Evolutionary conservation across 2,888 invertebrate genomes (phyloP), one percentile per base, ranked within the genome.

Genomic region (Andricus curvator): DNA sequence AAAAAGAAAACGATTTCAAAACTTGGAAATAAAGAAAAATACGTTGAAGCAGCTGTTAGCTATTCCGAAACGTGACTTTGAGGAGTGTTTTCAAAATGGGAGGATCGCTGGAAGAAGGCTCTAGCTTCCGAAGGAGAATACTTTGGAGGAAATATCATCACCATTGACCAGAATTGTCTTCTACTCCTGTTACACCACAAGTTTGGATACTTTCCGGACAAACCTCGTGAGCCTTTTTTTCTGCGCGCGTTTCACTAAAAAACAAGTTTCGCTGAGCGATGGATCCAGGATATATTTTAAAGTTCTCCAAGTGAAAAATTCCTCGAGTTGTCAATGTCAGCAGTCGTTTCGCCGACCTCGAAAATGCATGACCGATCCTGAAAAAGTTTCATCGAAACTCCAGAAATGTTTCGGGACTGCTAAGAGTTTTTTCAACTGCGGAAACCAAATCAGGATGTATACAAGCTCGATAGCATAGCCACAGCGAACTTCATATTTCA

Each of bases 401-500:
- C 9, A 74, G 74, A 56, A 74, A 74, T 74, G 13, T 56, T 74
- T 56, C 74, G n/a, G 33, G 33, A 74, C 74, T 56, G 15, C 6
- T 22, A 44, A 22, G 22, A 29, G 20, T 74, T 56, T 70, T 74
- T 74, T 56, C n/a, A 15, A 74, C 17, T 33, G n/a, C 56, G 33
- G 74, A 74, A 74, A 51, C 56, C 74, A 74, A 74, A 56, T 74
- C 56, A 74, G 74, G n/a, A n/a, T 56, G 48, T 29, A 48, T 74
- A 56, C 74, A 56, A 74, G n/a, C n/a, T 56, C 74, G 74, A 56
- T 74, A 33, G 33, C 56, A 74, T 56, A 13, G 29, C 74, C 29
- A 74, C 68, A 81, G 78, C 80, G 77, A 82, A 80, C 78, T 79
- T 82, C 74, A 78, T 83, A 82, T 83, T 83, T 81, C 80, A 80